Base-by-base conservation (phyloP, 2,113 vertebrate genomes). In the Thunnus thynnus region DNA sequence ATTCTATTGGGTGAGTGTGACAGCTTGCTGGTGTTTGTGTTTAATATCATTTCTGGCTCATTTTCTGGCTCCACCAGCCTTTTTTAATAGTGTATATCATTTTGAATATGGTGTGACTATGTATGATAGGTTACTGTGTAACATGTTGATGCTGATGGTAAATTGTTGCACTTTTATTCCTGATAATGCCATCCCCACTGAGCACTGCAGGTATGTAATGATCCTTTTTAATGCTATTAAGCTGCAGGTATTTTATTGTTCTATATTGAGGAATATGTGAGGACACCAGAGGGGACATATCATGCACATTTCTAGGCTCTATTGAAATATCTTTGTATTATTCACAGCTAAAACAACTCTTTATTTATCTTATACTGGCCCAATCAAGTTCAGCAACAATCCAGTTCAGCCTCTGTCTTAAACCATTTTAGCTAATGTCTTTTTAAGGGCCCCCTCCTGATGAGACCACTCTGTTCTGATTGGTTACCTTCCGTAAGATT, bases 11-110 rank as follows among this genome's bases (percentile, higher is more conserved):
- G 32, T 25, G 47, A 62, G 47, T 56, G 47, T 56, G 72, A 50
- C 71, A 62, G 73, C 52, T 64, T 78, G 71, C 82, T 75, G 65
- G 17, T 76, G 77, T 72, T 57, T 44, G 9, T 83, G 73, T 77
- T 75, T 76, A 30, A 58, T 57, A 78, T 82, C 61, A 72, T 80
- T 78, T 76, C 16, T 25, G 55, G 54, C 3, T 10, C 75, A 62
- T 30, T 30, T 30, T 30, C 27, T 30, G 27, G 27, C 27, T 30
- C 46, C 82, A 57, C 36, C 41, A 68, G 69, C 54, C 44, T 48
- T 86, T 74, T 86, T 73, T 83, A 80, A 86, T 68, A 65, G 18
- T 13, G 67, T 68, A 58, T 88, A 76, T 86, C 62, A 85, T 75
- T 88, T 80, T 65, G 58, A 86, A 78, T 75, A 84, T 12, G 25